Conservation (phyloP, 1,140 invertebrate species). For the Bilobella aurantiaca region DNA sequence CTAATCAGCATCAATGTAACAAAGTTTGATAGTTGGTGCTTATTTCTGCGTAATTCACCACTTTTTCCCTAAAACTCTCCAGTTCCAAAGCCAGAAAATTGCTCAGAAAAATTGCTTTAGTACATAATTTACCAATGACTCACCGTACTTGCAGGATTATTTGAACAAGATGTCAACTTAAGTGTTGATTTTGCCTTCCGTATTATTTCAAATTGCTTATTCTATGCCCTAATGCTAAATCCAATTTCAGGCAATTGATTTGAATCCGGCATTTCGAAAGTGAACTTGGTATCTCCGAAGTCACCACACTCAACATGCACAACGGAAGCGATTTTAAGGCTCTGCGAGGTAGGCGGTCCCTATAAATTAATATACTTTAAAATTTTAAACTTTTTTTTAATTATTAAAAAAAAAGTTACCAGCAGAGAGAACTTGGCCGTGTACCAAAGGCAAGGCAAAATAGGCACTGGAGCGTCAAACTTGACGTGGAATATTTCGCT, state of each 20-base stretch:
- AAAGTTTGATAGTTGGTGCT: no score
- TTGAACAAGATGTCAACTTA: no score
- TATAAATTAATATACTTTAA: constrained; percentile 1
- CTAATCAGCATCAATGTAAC: no score
- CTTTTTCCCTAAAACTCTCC: background rate
- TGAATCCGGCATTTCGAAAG: constrained; percentile 1
- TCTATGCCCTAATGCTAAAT: background rate
- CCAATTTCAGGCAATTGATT: background rate
- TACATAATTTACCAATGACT: no score
- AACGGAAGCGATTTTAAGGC: background rate
- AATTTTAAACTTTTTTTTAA: no score
- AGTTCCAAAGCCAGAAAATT: no score
- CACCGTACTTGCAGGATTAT: no score
- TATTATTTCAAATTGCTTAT: no score
- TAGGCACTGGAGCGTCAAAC: background rate
- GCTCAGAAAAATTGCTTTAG: no score
- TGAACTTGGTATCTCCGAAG: background rate
- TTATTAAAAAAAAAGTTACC: no score
- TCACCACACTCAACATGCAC: background rate
- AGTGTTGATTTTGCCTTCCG: no score
- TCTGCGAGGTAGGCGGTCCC: constrained; percentile 8
- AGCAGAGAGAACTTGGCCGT: constrained; percentile 9
- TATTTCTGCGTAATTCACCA: background rate
- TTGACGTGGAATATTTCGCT: constrained; percentile 11
- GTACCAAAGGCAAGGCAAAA: constrained; percentile 12